These are phyloP conservation scores for Harpegnathos saltator DNA, from an alignment of 1,140 invertebrate genomes.

Conservation along the genomic window DNA sequence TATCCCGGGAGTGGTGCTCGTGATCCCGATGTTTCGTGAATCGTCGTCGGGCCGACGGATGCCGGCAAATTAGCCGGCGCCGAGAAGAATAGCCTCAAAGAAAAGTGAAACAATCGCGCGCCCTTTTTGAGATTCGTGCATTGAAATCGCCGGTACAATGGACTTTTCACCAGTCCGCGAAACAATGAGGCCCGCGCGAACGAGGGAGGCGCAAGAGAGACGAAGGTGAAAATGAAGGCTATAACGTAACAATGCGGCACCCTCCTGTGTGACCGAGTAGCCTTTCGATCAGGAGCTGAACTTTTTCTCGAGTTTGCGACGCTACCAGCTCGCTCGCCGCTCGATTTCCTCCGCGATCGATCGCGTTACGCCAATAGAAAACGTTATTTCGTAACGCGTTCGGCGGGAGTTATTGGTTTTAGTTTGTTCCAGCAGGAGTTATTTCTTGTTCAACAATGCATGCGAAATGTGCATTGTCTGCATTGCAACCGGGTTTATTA, in stretches of 20 bases:
- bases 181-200: constrained; percentile 65
- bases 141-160: constrained; percentile 70
- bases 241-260: constrained; percentile 73
- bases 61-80: constrained; percentile 60
- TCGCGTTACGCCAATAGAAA: constrained; percentile 11
- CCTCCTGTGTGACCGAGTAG: constrained; percentile 76
- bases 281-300: constrained; percentile 52
- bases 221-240: constrained; percentile 65
- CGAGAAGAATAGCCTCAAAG: constrained; percentile 51
- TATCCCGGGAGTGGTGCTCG: constrained; percentile 15
- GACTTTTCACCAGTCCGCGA: constrained; percentile 57
- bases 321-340: constrained; percentile 25
- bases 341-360: constrained; percentile 34
- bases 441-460: neutral
- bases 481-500: neutral
- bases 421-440: too few species aligned
- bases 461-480: neutral
- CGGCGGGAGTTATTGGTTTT: too few species aligned
- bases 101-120: constrained; percentile 70
- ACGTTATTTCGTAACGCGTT: constrained; percentile 35
- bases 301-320: constrained; percentile 58
- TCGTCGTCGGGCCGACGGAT: constrained; percentile 34
- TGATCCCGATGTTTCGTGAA: constrained; percentile 27
- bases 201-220: constrained; percentile 50
- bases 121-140: constrained; percentile 66